phyloP scores from a whole-genome alignment of 1,140 invertebrate species.

The Platyura marginata region DNA sequence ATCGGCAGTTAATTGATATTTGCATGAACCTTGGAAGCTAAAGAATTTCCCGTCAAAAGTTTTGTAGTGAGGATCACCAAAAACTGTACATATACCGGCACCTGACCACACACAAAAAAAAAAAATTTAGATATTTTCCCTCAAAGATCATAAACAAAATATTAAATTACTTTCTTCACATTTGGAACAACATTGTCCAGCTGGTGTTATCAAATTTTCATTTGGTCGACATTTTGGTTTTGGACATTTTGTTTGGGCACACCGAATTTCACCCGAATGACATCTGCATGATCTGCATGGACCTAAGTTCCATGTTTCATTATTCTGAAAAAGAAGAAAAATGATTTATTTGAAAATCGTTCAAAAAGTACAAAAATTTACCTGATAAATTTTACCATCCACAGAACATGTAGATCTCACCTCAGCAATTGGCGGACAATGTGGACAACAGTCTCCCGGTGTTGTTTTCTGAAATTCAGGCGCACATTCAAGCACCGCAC shows the following conservation, averaged over 20 bases:
- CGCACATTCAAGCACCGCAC: conserved; percentile 64
- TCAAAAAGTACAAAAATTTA: conserved; percentile 14
- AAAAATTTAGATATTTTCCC: conserved; percentile 1
- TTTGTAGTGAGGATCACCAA: conserved; percentile 83
- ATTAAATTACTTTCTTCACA: conserved; percentile 54
- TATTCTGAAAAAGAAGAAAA: conserved; percentile 41
- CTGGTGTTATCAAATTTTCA: conserved; percentile 43
- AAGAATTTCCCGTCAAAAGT: conserved; percentile 86
- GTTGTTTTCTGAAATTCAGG: conserved; percentile 41
- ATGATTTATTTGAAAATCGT: conserved; percentile 1
- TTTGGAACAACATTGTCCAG: conserved; percentile 68
- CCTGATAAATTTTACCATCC: conserved; percentile 42
- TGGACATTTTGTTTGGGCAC: conserved; percentile 58
- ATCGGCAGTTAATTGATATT: conserved; percentile 71
- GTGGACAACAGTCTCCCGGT: conserved; percentile 57
- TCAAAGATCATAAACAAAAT: neutral
- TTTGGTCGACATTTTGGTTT: conserved; percentile 48
- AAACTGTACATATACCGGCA: conserved; percentile 78
- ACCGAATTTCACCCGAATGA: conserved; percentile 55
- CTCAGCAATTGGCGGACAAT: conserved; percentile 41
- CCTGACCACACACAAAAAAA: conserved; percentile 27
- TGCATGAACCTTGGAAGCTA: conserved; percentile 81
- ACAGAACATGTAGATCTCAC: conserved; percentile 41
- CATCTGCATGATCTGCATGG: conserved; percentile 73
- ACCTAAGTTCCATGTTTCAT: conserved; percentile 69